Evolutionary conservation across 2,888 invertebrate genomes (phyloP).

Genomic region (Quadroppia sp.): DNA sequence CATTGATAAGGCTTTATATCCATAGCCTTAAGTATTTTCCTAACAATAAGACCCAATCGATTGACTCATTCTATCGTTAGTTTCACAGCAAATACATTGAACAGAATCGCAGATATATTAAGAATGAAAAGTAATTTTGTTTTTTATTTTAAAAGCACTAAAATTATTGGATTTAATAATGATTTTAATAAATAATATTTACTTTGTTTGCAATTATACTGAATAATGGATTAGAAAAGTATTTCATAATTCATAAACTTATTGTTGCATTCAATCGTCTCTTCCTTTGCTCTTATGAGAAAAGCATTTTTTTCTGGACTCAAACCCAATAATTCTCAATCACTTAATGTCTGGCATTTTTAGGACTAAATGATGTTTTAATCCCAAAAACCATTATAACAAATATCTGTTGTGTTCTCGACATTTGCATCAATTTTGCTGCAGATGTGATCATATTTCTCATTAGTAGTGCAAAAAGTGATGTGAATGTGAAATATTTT

Average conservation of each 20-base stretch:
- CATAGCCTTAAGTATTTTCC: slow-evolving; percentile 15
- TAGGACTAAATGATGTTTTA: background rate
- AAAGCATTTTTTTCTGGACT: no score
- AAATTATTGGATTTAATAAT: no score
- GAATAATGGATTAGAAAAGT: no score
- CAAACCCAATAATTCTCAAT: no score
- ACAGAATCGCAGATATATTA: background rate
- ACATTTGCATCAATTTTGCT: background rate
- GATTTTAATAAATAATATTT: no score
- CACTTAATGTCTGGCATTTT: no score
- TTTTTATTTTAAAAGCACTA: background rate
- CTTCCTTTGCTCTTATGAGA: no score
- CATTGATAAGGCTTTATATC: background rate
- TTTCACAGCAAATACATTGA: background rate
- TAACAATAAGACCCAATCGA: slow-evolving; percentile 15
- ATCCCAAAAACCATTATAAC: background rate
- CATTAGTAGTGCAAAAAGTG: background rate
- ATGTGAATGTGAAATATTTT: background rate
- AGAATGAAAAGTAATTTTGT: no score
- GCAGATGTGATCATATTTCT: background rate
- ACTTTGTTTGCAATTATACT: no score
- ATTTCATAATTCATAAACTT: no score
- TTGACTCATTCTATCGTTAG: slow-evolving; percentile 5
- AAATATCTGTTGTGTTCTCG: background rate
- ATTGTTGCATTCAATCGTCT: no score